Percentiles rank a stretch among this genome's conserved stretches.
These are phyloP conservation scores for Pollachius pollachius DNA, from an alignment of 2,113 vertebrate genomes.

Conservation along the genomic window DNA sequence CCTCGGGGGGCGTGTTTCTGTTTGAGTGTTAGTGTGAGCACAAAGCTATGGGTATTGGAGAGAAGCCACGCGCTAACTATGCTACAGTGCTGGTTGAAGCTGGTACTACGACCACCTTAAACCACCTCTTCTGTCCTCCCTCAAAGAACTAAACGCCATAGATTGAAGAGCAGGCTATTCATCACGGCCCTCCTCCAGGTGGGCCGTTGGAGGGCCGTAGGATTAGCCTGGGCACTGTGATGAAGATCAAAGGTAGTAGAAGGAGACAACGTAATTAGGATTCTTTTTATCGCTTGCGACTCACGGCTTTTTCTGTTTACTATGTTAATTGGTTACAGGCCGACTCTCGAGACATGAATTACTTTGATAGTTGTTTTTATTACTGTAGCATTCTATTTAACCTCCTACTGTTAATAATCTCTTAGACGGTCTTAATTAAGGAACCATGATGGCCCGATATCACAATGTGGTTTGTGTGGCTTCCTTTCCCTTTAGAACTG, in stretches of 20 bases:
- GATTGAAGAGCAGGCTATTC: neutral
- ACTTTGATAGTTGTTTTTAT: neutral
- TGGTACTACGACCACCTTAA: too few relatives aligned
- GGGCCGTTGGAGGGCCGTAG: neutral
- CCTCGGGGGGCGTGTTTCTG: too few relatives aligned
- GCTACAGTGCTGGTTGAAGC: too few relatives aligned
- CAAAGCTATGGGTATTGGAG: too few relatives aligned
- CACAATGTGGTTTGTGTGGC: too few relatives aligned
- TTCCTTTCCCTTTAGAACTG: too few relatives aligned
- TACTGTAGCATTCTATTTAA: neutral
- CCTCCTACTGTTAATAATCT: neutral
- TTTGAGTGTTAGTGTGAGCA: too few relatives aligned
- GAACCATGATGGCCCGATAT: too few relatives aligned
- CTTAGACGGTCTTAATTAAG: neutral
- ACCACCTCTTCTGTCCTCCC: too few relatives aligned
- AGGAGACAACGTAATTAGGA: conserved; percentile 1
- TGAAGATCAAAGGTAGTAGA: neutral
- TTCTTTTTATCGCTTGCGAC: neutral
- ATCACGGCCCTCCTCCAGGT: neutral
- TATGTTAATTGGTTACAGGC: neutral
- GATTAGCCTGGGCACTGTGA: neutral
- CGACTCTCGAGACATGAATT: neutral
- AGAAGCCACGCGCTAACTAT: too few relatives aligned
- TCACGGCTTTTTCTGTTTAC: neutral
- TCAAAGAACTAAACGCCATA: too few relatives aligned